Base-by-base conservation (phyloP, 2,888 invertebrate species). In the Lasius platythorax region DNA sequence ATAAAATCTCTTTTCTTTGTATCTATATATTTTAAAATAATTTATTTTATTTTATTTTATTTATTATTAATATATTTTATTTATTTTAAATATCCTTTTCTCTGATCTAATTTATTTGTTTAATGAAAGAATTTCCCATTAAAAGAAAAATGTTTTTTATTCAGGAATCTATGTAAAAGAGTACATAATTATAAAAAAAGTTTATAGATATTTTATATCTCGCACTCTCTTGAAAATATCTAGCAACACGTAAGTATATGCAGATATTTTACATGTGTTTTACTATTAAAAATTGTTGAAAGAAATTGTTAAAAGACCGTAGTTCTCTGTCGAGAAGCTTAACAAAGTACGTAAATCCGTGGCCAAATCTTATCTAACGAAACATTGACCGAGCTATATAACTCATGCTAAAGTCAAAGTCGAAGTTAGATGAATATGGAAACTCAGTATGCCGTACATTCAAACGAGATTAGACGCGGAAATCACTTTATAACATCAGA, bases 391-490 rank as follows among this genome's bases (percentile, higher is more conserved):
- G 37, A 23, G 23, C 68, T 70, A 43, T 78, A 61, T 50, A 64
- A 40, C 50, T 46, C 74, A 30, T 43, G 61, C 43, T 78, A 53
- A 84, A 89, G 88, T 85, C 85, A 88, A 88, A 85, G 88, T 84
- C 83, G 72, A 85, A 87, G 70, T 85, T 76, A 86, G 82, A 85
- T 88, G 88, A 89, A 87, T 89, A 88, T 88, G 85, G 87, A 87
- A 88, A 82, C 88, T 85, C 85, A 79, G 87, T 40, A 63, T 50
- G 84, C 53, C 79, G 66, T 68, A 61, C 56, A 78, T 67, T 63
- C 64, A 79, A 85, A 85, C 84, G 43, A 85, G 83, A 75, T 90
- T 88, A 87, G 82, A 70, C 79, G 81, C 15, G 33, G 74, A 79
- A 74, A 72, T 66, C 43, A 82, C 78, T 83, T 82, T 75, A 73